Evolutionary conservation across 2,888 invertebrate genomes (phyloP), one percentile per base, ranked within the genome.

Genomic region (Tortrix viridana): DNA sequence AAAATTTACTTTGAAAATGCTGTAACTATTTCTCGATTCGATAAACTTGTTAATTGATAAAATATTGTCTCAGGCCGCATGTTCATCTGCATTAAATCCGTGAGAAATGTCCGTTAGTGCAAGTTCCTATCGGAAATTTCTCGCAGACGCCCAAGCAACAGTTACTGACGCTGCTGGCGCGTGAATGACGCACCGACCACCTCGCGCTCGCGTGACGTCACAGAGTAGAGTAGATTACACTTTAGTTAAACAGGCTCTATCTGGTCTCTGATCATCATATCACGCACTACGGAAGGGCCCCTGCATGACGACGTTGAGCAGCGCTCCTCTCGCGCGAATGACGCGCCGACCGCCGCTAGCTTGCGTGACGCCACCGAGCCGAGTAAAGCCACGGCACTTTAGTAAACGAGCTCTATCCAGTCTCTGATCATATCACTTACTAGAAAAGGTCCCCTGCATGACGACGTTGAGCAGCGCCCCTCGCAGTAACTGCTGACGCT

Each of bases 121-220:
- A n/a, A n/a, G n/a, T n/a, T n/a, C n/a, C n/a, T n/a, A n/a, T n/a
- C n/a, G n/a, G n/a, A n/a, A n/a, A n/a, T n/a, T n/a, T n/a, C n/a
- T n/a, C n/a, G n/a, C n/a, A n/a, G n/a, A n/a, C n/a, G n/a, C 0
- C 79, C 83, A 0, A 90, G 44, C 3, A 90, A 73, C 60, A 85
- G 57, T 69, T 88, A 89, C 32, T 89, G 89, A 0, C 89, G 56
- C 66, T 88, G 90, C 16, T 90, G 90, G 0, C 90, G 56, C 0
- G 90, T 89, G 81, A 91, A 90, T 2, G 87, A 88, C 0, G 91
- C 89, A 0, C 90, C 91, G 0, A 89, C 89, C 0, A 86, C 86
- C 0, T 90, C 88, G 32, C 90, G 74, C 68, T 85, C 84, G 48
- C 91, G 81, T 0, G 88, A 85, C 0, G 86, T 83, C 44, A 77